Percentiles rank a stretch among this genome's conserved stretches.
These are phyloP conservation scores for Camptogramma bilineatum DNA, from an alignment of 2,888 invertebrate species.

Conservation along the genomic window DNA sequence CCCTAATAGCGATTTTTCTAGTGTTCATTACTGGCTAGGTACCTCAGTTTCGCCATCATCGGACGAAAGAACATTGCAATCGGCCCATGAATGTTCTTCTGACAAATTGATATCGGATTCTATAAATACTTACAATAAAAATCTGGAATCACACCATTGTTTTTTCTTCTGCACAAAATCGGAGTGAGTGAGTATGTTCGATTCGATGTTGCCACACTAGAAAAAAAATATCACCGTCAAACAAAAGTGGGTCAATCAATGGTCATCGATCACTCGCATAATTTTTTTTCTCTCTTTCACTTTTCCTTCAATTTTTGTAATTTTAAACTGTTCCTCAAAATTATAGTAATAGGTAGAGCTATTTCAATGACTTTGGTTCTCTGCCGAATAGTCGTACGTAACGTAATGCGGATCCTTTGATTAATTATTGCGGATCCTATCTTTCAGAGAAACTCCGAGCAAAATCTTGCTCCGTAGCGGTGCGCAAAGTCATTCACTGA, in stretches of 20 bases:
- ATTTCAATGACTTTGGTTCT: too few species aligned
- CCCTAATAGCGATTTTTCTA: constrained; percentile 61
- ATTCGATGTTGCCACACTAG: constrained; percentile 70
- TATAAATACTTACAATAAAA: constrained; percentile 86
- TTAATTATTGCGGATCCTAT: too few species aligned
- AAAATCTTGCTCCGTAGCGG: too few species aligned
- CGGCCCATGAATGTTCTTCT: constrained; percentile 66
- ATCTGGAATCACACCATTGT: constrained; percentile 86
- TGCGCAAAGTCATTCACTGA: too few species aligned
- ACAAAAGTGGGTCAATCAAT: constrained; percentile 58
- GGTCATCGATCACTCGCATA: constrained; percentile 55
- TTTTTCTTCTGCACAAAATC: constrained; percentile 85
- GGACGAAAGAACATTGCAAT: constrained; percentile 60
- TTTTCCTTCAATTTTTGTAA: constrained; percentile 40
- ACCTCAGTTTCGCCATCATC: constrained; percentile 66
- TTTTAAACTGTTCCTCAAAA: background rate
- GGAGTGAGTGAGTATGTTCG: constrained; percentile 69
- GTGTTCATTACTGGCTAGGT: constrained; percentile 55
- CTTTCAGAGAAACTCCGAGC: too few species aligned
- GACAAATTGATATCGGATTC: constrained; percentile 78
- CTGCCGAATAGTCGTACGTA: too few species aligned
- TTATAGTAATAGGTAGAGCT: background rate
- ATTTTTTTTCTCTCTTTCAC: too few species aligned
- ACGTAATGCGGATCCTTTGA: too few species aligned
- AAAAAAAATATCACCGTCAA: constrained; percentile 59